Conservation (phyloP, 2,888 invertebrate genomes). For the Gastracanthus pulcherrimus region DNA sequence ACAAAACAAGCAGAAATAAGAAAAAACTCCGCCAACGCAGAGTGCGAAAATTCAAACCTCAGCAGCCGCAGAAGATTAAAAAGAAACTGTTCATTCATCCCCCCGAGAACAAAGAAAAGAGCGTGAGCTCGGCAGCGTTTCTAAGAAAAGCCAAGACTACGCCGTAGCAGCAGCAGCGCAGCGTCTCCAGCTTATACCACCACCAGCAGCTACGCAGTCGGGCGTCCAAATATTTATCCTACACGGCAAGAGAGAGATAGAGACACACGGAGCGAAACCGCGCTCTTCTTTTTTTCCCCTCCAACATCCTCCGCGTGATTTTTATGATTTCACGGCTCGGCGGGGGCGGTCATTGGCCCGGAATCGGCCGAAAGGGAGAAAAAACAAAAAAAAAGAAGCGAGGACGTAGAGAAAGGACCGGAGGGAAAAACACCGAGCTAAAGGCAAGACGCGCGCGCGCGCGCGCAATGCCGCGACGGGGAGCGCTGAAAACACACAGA, state of each 20-base stretch:
- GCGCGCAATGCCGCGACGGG: constrained; percentile 22
- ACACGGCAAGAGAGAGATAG: too few relatives aligned
- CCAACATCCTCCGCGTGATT: constrained; percentile 24
- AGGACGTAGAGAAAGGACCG: too few relatives aligned
- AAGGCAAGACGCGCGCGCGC: constrained; percentile 19
- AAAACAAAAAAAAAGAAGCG: constrained; percentile 13
- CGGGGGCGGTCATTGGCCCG: constrained; percentile 23
- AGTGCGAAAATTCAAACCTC: not conserved
- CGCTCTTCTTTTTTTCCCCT: constrained; percentile 13
- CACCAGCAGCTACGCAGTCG: not conserved
- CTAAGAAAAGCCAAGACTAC: constrained; percentile 11
- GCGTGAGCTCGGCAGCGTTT: not conserved
- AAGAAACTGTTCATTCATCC: not conserved
- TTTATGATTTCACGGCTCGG: constrained; percentile 52
- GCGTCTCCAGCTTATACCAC: not conserved
- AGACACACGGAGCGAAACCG: too few relatives aligned
- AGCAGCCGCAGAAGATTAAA: not conserved
- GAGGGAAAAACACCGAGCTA: not conserved
- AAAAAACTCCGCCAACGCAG: too few relatives aligned
- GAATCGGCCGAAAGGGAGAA: not conserved
- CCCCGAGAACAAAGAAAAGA: not conserved
- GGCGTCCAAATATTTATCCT: constrained; percentile 49
- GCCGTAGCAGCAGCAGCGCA: not conserved
- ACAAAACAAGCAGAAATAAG: too few relatives aligned
- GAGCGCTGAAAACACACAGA: constrained; percentile 43